A percentile compares a stretch with the other conserved stretches of the same genome.
These are phyloP conservation scores for Boloria euphrosyne DNA, from an alignment of 2,888 invertebrate species.

Conservation along the genomic window DNA sequence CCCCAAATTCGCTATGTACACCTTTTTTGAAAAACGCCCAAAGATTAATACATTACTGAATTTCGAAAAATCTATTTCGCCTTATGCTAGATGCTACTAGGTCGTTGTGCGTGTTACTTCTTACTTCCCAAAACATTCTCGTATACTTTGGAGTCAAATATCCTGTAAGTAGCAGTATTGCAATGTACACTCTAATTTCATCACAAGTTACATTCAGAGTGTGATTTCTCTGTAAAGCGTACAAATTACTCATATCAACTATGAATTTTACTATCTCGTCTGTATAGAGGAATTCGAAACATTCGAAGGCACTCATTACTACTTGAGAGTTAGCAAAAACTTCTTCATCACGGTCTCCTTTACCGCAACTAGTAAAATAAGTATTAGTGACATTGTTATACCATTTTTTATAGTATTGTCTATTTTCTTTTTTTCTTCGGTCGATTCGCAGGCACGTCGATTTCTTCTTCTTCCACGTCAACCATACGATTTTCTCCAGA, in stretches of 20 bases:
- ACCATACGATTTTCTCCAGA: not conserved
- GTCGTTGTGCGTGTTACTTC: too few species aligned
- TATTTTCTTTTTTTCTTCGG: conserved; percentile 1
- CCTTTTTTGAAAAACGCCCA: too few species aligned
- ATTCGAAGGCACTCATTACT: not conserved
- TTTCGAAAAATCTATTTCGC: conserved; percentile 26
- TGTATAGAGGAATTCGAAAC: not conserved
- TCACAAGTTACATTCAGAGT: conserved; percentile 6
- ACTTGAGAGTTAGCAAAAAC: not conserved
- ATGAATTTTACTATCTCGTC: not conserved
- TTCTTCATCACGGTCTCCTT: not conserved
- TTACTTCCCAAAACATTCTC: not conserved
- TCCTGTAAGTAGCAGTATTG: conserved; percentile 15
- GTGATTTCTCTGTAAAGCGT: conserved; percentile 3
- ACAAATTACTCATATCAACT: conserved; percentile 2
- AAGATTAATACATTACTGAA: too few species aligned
- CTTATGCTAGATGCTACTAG: conserved; percentile 13
- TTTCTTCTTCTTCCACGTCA: not conserved
- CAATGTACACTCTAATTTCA: conserved; percentile 6
- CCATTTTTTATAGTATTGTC: conserved; percentile 4
- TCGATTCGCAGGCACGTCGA: not conserved
- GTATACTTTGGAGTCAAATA: conserved; percentile 13
- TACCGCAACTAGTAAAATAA: conserved; percentile 3
- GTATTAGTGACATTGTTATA: not conserved
- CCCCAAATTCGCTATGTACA: too few species aligned